phyloP scores from a whole-genome alignment of 1,140 invertebrate genomes.

The Micrasema minimum region DNA sequence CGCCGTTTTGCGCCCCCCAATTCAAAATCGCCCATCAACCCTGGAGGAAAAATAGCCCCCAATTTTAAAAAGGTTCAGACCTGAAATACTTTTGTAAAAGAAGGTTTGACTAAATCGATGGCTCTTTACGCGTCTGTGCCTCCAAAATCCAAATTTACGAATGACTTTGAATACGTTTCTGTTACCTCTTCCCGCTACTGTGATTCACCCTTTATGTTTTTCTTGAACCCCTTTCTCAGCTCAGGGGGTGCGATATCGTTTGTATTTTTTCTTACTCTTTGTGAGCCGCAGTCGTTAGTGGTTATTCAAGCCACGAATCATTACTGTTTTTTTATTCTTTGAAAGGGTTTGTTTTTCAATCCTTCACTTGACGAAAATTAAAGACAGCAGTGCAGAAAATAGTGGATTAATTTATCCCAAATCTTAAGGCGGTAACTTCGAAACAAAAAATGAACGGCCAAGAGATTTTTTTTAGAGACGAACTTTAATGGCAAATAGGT shows the following conservation, averaged over 20 bases:
- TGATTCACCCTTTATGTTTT: slow-evolving; percentile 54
- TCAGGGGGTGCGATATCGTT: slow-evolving; percentile 39
- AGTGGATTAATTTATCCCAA: too few relatives aligned
- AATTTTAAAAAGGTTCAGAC: too few relatives aligned
- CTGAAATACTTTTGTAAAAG: too few relatives aligned
- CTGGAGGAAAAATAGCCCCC: too few relatives aligned
- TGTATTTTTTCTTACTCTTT: slow-evolving; percentile 36
- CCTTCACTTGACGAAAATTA: slow-evolving; percentile 33
- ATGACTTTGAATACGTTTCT: not conserved
- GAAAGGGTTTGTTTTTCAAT: slow-evolving; percentile 32
- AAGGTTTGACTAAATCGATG: too few relatives aligned
- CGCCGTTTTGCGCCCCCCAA: slow-evolving; percentile 5
- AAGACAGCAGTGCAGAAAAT: not conserved
- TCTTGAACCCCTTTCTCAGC: slow-evolving; percentile 38
- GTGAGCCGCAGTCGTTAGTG: slow-evolving; percentile 38
- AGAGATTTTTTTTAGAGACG: too few relatives aligned
- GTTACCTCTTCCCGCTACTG: slow-evolving; percentile 48
- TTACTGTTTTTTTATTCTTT: slow-evolving; percentile 24
- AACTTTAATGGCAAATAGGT: too few relatives aligned
- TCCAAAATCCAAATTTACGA: not conserved
- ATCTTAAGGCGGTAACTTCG: too few relatives aligned
- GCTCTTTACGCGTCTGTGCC: not conserved
- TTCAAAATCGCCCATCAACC: too few relatives aligned
- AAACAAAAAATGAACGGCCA: too few relatives aligned
- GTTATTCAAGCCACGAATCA: slow-evolving; percentile 36